Conservation (phyloP, 2,797 vertebrate genomes). For the Eulemur albifrons region DNA sequence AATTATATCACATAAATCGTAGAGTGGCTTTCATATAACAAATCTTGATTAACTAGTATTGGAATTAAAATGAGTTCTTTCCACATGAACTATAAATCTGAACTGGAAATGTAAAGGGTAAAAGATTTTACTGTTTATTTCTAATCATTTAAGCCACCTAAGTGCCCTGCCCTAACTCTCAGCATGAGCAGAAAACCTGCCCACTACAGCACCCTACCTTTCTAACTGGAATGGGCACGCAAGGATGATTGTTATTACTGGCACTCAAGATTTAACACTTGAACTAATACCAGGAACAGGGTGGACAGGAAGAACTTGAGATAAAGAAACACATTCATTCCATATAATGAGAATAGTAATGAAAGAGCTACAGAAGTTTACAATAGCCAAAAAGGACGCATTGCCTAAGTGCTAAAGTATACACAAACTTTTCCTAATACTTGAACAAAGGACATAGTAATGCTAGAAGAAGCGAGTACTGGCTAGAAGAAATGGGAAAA, state of each 20-base stretch:
- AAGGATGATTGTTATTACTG: slow-evolving; percentile 29
- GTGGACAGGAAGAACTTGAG: slow-evolving; percentile 16
- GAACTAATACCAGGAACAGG: slow-evolving; percentile 50
- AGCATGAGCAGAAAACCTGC: not conserved
- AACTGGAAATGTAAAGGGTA: not conserved
- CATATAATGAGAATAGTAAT: slow-evolving; percentile 20
- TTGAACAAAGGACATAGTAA: not conserved
- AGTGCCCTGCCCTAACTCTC: not conserved
- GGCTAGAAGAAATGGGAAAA: not conserved
- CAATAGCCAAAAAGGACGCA: not conserved
- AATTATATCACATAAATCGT: not conserved
- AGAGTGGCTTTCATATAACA: not conserved
- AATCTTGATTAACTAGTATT: not conserved
- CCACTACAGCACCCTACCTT: not conserved
- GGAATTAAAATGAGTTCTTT: not conserved
- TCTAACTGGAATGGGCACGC: not conserved
- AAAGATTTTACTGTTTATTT: not conserved
- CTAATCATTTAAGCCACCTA: not conserved
- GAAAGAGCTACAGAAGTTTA: slow-evolving; percentile 37
- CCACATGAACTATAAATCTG: not conserved
- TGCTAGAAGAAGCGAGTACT: not conserved
- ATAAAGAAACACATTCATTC: slow-evolving; percentile 56
- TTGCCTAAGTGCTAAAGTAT: not conserved
- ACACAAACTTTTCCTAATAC: slow-evolving; percentile 12
- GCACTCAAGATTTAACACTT: slow-evolving; percentile 20